Conservation (phyloP, 2,113 vertebrate species). For the Acrocephalus arundinaceus region DNA sequence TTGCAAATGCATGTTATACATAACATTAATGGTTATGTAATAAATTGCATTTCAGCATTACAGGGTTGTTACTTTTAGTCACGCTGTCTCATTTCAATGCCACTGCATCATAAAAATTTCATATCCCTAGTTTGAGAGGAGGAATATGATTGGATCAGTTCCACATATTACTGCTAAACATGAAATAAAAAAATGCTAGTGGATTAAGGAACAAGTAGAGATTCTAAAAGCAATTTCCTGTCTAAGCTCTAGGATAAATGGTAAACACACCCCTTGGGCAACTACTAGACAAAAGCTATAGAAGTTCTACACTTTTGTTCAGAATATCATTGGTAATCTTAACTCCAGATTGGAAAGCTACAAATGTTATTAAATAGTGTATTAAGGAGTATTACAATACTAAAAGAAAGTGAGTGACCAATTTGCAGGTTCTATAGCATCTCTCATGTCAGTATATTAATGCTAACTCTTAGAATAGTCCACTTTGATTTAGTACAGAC, state of each 20-base stretch:
- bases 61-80: neutral
- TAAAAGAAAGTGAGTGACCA: neutral
- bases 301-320: neutral
- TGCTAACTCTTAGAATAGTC: neutral
- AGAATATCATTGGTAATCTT: neutral
- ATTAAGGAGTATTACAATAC: neutral
- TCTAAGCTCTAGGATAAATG: neutral
- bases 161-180: neutral
- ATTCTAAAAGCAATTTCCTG: neutral
- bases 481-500: neutral
- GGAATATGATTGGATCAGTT: neutral
- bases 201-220: neutral
- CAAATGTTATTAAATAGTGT: neutral
- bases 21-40: neutral
- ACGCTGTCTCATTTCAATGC: fast-evolving
- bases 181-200: neutral
- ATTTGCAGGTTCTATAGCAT: neutral
- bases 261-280: neutral
- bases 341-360: neutral
- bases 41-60: neutral
- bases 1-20: neutral
- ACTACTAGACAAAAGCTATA: neutral
- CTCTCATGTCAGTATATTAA: neutral
- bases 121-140: neutral
- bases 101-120: neutral